Base-by-base conservation (phyloP, 37 sponge, comb jelly and placozoan genomes). In the Crambe crambe region DNA sequence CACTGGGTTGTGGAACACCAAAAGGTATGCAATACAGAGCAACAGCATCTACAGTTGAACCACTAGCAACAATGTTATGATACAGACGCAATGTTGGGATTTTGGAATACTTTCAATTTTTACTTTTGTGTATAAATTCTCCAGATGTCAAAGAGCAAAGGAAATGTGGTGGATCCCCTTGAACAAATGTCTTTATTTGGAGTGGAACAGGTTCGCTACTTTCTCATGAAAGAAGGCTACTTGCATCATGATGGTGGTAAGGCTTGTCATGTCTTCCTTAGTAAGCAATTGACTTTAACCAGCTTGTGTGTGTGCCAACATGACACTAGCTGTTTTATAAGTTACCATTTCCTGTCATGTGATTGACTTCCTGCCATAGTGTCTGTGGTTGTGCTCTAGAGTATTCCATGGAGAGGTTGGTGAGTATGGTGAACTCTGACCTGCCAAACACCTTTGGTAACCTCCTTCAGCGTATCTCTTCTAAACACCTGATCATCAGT, bases 91-190 rank as follows among this genome's bases (percentile, higher is more conserved):
- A n/a, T n/a, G n/a, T n/a, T n/a, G n/a, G n/a, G n/a, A n/a, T n/a
- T n/a, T n/a, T n/a, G 2, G n/a, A n/a, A n/a, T n/a, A n/a, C n/a
- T n/a, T n/a, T n/a, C n/a, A n/a, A n/a, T n/a, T n/a, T n/a, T n/a
- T 73, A 8, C 25, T 79, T 1, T 43, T 58, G 27, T 70, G 36
- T 56, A n/a, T n/a, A n/a, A n/a, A n/a, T n/a, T n/a, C 23, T 63
- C 4, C 61, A 91, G 94, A 94, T 94, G 94, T 94, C 94, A 15
- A 94, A 94, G 68, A 94, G 91, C 56, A 79, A 44, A 40, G 94
- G 94, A 9, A 94, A 94, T 75, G 92, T 94, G 36, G 88, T 94
- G 12, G 92, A 94, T 42, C 94, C 94, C 21, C 31, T 79, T 3
- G 39, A 67, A 26, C 71, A 61, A 34, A 23, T 94, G 42, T 38